Conservation (phyloP, 2,888 invertebrate genomes). For the Capitulum mitella region DNA sequence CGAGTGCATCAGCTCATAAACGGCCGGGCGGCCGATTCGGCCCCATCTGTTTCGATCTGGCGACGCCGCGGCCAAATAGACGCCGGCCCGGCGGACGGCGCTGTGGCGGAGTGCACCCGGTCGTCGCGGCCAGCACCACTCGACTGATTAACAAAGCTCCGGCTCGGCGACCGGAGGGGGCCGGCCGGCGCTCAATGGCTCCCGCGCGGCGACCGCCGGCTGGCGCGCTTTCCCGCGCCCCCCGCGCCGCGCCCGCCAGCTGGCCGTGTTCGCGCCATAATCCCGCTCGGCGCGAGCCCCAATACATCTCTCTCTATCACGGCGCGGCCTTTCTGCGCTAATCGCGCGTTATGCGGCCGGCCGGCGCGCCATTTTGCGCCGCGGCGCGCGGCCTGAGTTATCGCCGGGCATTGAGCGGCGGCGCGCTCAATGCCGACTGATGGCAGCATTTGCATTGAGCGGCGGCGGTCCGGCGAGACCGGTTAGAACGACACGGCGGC, state of each 20-base stretch:
- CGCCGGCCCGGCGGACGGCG: background rate
- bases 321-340: background rate
- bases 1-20: too few species aligned
- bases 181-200: background rate
- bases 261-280: background rate
- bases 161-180: background rate
- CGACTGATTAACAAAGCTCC: background rate
- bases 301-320: conserved; percentile 21
- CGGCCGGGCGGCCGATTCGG: background rate
- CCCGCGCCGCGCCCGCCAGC: background rate
- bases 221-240: background rate
- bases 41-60: background rate
- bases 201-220: background rate
- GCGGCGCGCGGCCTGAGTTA: background rate
- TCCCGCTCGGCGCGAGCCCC: background rate
- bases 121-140: background rate
- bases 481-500: background rate
- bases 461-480: background rate
- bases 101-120: background rate
- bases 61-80: background rate
- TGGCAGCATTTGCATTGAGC: background rate
- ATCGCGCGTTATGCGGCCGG: background rate
- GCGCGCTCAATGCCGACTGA: background rate
- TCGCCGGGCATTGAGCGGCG: background rate
- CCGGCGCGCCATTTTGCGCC: conserved; percentile 9